Evolutionary conservation across 2,113 vertebrate species (phyloP), one percentile per base, ranked within the genome.

Genomic region (Mormyrus lacerda): DNA sequence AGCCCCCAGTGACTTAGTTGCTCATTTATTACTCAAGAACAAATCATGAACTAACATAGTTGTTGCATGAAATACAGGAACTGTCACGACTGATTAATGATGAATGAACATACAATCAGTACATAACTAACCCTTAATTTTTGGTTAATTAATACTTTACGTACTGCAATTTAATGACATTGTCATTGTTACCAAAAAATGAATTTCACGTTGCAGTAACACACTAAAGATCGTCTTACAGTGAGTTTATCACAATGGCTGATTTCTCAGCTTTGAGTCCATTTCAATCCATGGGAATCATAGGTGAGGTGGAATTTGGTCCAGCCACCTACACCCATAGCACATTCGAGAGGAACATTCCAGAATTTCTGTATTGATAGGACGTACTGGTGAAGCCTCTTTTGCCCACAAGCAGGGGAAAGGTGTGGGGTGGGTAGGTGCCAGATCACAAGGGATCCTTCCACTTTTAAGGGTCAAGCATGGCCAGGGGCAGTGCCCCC

Each of bases 301-400:
- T 7, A 27, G 24, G 27, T 15, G 45, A 45, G 11, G 50, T 17
- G 48, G 48, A 39, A 35, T 39, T 55, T 42, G n/a, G 85, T 53
- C 31, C 50, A 39, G 69, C 27, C 4, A 76, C 15, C 69, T 35
- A 53, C 86, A 42, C 19, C 86, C 58, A 19, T 53, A 39, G 53
- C n/a, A 90, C 65, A 90, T 90, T 91, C 90, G 88, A 87, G 87
- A 88, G 90, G 79, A 35, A 82, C 92, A 92, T 91, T 92, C 93
- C 91, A 88, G 50, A 17, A 89, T 58, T 87, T 89, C 90, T 91
- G 87, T 92, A 88, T 88, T 21, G 6, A 69, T 35, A 8, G 45
- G n/a, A 50, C 88, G 88, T 91, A 90, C 91, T 91, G 90, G 90
- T 91, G 90, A 90, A 91, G 88, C 89, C 55, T 90, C 90, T 91